These are phyloP conservation scores for Helleia helle DNA, from an alignment of 2,888 invertebrate species.

Conservation along the genomic window DNA sequence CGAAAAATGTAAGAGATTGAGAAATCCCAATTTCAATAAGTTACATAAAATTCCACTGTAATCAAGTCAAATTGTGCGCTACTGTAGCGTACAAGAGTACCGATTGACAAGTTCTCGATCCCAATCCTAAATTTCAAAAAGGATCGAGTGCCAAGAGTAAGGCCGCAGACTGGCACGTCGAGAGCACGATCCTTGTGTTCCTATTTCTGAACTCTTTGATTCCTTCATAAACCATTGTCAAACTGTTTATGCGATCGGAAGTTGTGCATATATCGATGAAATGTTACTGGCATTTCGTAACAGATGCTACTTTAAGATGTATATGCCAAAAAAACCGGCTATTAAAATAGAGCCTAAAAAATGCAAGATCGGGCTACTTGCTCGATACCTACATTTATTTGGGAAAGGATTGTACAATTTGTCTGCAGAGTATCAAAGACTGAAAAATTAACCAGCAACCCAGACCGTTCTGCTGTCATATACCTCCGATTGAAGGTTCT, in stretches of 20 bases:
- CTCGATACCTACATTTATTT: not conserved
- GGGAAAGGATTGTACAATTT: constrained; percentile 7
- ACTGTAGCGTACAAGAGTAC: no score
- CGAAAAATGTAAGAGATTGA: no score
- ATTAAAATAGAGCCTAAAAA: constrained; percentile 3
- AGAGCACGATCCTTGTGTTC: not conserved
- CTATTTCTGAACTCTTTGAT: constrained; percentile 3
- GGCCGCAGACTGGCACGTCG: constrained; percentile 1
- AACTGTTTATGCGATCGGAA: constrained; percentile 6
- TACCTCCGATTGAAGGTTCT: not conserved
- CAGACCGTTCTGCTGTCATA: not conserved
- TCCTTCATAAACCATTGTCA: not conserved
- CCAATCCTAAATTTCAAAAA: no score
- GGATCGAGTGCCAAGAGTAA: no score
- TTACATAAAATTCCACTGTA: no score
- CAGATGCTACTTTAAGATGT: constrained; percentile 5
- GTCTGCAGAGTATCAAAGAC: constrained; percentile 1
- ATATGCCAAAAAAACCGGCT: constrained; percentile 1
- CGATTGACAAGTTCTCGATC: no score
- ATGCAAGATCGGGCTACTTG: not conserved
- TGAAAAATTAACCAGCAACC: not conserved
- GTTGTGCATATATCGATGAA: constrained; percentile 8
- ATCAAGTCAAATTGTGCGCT: no score
- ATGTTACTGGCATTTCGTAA: constrained; percentile 9
- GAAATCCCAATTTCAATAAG: no score